Evolutionary conservation across 2,888 invertebrate genomes (phyloP).

Genomic region (Drosophila birchii): DNA sequence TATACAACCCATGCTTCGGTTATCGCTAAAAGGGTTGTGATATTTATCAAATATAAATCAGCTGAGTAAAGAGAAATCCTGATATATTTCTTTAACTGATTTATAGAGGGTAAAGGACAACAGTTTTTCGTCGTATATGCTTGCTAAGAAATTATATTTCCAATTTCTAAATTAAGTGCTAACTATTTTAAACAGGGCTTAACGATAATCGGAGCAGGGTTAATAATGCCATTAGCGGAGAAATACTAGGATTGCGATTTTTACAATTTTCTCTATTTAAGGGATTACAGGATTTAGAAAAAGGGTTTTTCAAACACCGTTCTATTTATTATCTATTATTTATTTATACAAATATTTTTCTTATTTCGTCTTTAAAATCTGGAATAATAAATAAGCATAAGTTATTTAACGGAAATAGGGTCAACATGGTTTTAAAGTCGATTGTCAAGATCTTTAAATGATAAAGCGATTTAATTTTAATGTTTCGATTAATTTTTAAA

Average conservation of each 20-base stretch:
- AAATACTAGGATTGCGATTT: not conserved
- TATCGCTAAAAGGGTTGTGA: slow-evolving; percentile 10
- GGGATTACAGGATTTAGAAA: not conserved
- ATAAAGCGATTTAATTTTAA: no score
- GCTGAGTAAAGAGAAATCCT: not conserved
- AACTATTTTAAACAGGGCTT: not conserved
- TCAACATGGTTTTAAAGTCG: no score
- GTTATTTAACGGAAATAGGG: no score
- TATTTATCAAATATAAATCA: slow-evolving; percentile 1
- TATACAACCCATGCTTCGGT: slow-evolving; percentile 3
- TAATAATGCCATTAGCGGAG: not conserved
- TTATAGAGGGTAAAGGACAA: not conserved
- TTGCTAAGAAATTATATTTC: not conserved
- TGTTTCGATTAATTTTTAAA: no score
- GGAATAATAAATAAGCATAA: no score
- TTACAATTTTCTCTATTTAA: not conserved
- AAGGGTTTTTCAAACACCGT: not conserved
- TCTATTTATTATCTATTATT: not conserved
- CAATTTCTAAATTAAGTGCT: not conserved
- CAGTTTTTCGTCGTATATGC: not conserved
- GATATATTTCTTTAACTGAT: not conserved
- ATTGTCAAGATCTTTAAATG: no score
- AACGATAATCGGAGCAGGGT: slow-evolving; percentile 9
- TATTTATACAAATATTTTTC: not conserved
- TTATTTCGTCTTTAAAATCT: no score